Percentiles rank a stretch among this genome's conserved stretches.
Conservation (phyloP, 1,140 invertebrate species). For the Drosophila nikananu region DNA sequence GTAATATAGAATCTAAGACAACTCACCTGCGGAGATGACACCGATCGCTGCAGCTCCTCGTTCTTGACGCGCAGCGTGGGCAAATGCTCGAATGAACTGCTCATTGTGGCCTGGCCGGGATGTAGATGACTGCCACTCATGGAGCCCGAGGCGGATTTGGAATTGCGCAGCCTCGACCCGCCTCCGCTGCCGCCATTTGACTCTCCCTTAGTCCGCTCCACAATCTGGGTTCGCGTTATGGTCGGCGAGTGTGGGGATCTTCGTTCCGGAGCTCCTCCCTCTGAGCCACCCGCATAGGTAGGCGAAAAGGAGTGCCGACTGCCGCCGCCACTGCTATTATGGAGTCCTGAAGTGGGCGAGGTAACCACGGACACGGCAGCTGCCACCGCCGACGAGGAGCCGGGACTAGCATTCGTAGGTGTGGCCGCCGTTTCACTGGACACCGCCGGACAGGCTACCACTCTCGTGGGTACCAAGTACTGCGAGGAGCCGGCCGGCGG, state of each 20-base stretch:
- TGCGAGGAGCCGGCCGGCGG: slow-evolving; percentile 81
- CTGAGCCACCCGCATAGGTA: slow-evolving; percentile 60
- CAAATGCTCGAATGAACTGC: slow-evolving; percentile 83
- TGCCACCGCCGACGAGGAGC: slow-evolving; percentile 26
- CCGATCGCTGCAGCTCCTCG: slow-evolving; percentile 87
- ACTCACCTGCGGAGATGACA: slow-evolving; percentile 87
- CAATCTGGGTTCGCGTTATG: slow-evolving; percentile 30
- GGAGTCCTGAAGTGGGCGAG: slow-evolving; percentile 52
- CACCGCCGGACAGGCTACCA: slow-evolving; percentile 57
- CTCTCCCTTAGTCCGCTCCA: slow-evolving; percentile 41
- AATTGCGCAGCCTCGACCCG: slow-evolving; percentile 64
- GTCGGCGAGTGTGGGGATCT: slow-evolving; percentile 64
- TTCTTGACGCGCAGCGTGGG: slow-evolving; percentile 85
- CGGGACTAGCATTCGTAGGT: slow-evolving; percentile 62
- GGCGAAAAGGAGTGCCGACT: slow-evolving; percentile 66
- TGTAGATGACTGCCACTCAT: slow-evolving; percentile 61
- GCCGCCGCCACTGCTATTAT: slow-evolving; percentile 34
- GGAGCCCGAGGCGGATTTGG: slow-evolving; percentile 66
- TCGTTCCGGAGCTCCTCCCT: slow-evolving; percentile 57
- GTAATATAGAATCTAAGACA: not conserved
- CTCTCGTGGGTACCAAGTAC: slow-evolving; percentile 76
- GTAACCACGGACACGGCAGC: slow-evolving; percentile 70
- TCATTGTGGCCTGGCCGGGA: slow-evolving; percentile 59
- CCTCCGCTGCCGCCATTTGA: slow-evolving; percentile 39
- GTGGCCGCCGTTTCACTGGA: slow-evolving; percentile 68